phyloP scores from a whole-genome alignment of 2,888 invertebrate genomes.

The Blastobasis adustella region DNA sequence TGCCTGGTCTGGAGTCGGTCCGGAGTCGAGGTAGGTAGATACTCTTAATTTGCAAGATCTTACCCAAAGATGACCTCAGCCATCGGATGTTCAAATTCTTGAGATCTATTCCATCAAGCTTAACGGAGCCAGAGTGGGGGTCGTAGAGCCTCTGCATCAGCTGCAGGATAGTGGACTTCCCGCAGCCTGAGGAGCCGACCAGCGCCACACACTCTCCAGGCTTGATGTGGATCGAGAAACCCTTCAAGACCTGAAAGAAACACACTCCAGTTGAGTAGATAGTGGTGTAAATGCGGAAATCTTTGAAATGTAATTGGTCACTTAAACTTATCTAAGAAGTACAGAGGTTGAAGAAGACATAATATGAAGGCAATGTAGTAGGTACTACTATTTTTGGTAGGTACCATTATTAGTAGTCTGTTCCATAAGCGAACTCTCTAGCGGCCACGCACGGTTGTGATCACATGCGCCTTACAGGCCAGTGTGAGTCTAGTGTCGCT shows the following conservation, averaged over 20 bases:
- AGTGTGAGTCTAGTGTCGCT: not conserved
- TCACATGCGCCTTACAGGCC: not conserved
- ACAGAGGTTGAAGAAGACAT: too few relatives aligned
- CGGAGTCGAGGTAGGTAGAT: too few relatives aligned
- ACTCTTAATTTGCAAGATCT: conserved; percentile 6
- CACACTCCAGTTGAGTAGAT: not conserved
- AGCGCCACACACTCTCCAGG: conserved; percentile 83
- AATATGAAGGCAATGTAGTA: too few relatives aligned
- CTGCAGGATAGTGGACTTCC: conserved; percentile 87
- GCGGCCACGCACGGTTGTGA: too few relatives aligned
- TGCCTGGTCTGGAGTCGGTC: not conserved
- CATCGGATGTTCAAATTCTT: conserved; percentile 82
- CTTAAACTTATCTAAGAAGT: too few relatives aligned
- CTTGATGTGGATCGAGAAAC: conserved; percentile 76
- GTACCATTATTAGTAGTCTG: too few relatives aligned
- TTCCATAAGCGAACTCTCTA: too few relatives aligned
- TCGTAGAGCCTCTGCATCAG: conserved; percentile 85
- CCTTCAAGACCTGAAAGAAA: conserved; percentile 77
- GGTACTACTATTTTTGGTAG: too few relatives aligned
- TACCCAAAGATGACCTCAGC: conserved; percentile 84
- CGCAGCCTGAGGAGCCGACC: conserved; percentile 85
- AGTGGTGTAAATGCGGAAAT: too few relatives aligned
- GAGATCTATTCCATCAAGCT: conserved; percentile 79
- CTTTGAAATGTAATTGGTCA: too few relatives aligned
- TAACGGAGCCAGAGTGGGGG: conserved; percentile 72